Base-by-base conservation (phyloP, 2,797 vertebrate species). In the Darevskia mixta region DNA sequence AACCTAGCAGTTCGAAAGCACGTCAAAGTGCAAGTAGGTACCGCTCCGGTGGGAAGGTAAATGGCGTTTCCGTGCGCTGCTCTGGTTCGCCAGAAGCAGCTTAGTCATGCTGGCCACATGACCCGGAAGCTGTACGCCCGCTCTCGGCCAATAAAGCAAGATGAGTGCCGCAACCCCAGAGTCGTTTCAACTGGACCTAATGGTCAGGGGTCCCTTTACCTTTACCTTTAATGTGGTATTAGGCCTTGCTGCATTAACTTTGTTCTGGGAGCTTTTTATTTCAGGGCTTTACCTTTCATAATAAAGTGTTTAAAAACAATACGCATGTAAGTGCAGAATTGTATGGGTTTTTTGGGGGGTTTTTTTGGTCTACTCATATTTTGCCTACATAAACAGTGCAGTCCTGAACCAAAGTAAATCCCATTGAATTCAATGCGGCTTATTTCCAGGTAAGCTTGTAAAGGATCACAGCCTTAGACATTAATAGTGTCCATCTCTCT, bases 401-500 rank as follows among this genome's bases (percentile, higher is more conserved):
- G 17, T 75, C 55, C 29, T 81, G 17, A 35, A 9, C 72, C 10
- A 55, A 73, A 45, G 82, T 49, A 55, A 83, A 15, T 15, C 45
- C 23, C 32, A 18, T 38, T 38, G 43, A 73, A 5, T 58, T 75
- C 69, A 61, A 8, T 58, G 23, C 18, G 11, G 43, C 8, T 78
- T 49, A 18, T 17, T 49, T 8, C 58, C 38, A 27, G 35, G 23
- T 38, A 66, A 66, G 25, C 11, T 35, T 81, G 49, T 20, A 45
- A n/a, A 17, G 27, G 15, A 29, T 38, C 49, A 27, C 41, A 66
- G 23, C 38, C 13, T 55, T 58, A 29, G 27, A 43, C 29, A 38
- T 67, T 69, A 8, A 35, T 73, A 35, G 4, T 79, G 27, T 5
- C 23, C 29, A 81, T 49, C 32, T 6, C 11, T 95, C 94, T 96